Evolutionary conservation across 92 coral and sea anemone genomes (phyloP).

Genomic region (Phenganax marumi): DNA sequence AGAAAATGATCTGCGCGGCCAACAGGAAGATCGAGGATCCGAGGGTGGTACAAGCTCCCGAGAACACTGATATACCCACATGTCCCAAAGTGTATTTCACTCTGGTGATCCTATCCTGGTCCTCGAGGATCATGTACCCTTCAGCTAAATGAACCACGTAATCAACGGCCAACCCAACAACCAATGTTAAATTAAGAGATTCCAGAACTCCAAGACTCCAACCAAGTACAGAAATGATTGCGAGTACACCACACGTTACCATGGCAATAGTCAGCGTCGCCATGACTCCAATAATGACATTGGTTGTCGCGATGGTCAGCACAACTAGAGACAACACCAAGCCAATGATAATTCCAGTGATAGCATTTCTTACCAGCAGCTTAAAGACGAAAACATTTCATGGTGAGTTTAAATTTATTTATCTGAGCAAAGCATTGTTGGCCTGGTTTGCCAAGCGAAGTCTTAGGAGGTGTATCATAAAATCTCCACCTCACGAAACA

Average conservation of each 20-base stretch:
- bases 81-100: slow-evolving; percentile 65
- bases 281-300: slow-evolving; percentile 62
- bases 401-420: background rate
- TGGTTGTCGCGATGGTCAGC: slow-evolving; percentile 61
- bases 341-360: slow-evolving; percentile 60
- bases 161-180: slow-evolving; percentile 76
- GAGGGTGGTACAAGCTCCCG: slow-evolving; percentile 72
- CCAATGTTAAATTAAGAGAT: slow-evolving; percentile 71
- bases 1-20: slow-evolving; percentile 64
- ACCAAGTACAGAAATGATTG: slow-evolving; percentile 63
- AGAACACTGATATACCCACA: slow-evolving; percentile 71
- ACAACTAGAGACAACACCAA: slow-evolving; percentile 56
- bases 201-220: slow-evolving; percentile 78
- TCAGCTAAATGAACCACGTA: slow-evolving; percentile 76
- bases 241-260: slow-evolving; percentile 66
- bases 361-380: slow-evolving; percentile 67
- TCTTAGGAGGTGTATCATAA: background rate
- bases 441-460: background rate
- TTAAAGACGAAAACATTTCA: slow-evolving; percentile 8
- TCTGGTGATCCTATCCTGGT: slow-evolving; percentile 44
- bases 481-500: no score
- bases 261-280: slow-evolving; percentile 62
- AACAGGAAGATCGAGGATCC: slow-evolving; percentile 72
- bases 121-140: slow-evolving; percentile 58
- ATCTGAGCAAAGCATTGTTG: background rate